phyloP scores from a whole-genome alignment of 1,140 invertebrate genomes.

The Elysia chlorotica region DNA sequence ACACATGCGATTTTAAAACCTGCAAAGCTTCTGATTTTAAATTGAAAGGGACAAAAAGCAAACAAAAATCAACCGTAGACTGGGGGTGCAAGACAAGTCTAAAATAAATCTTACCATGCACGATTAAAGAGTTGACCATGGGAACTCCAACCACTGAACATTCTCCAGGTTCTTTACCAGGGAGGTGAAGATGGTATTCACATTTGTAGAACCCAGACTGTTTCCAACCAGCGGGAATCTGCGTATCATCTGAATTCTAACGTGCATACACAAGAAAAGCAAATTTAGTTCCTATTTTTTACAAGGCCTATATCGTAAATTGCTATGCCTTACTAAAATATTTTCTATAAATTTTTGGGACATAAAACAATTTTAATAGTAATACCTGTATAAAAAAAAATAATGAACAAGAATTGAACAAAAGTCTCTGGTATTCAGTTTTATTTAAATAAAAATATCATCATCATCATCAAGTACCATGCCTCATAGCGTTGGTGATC shows the following conservation, averaged over 20 bases:
- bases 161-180: background rate
- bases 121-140: slow-evolving; percentile 27
- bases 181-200: slow-evolving; percentile 24
- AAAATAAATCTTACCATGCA: slow-evolving; percentile 41
- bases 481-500: no score
- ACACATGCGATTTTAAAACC: background rate
- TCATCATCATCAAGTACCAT: no score
- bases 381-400: no score
- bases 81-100: background rate
- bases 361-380: no score
- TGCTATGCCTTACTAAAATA: background rate
- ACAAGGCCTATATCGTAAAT: background rate
- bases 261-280: background rate
- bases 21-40: background rate
- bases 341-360: no score
- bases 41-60: no score
- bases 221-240: slow-evolving; percentile 25
- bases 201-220: slow-evolving; percentile 27
- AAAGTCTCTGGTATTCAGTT: no score
- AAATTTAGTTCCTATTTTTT: background rate
- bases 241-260: background rate
- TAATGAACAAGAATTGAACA: no score
- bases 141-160: slow-evolving; percentile 32
- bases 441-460: no score
- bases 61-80: background rate